A percentile compares a stretch with the other conserved stretches of the same genome.
Evolutionary conservation across 2,888 invertebrate species (phyloP).

Genomic region (Cantharis flavilabris): DNA sequence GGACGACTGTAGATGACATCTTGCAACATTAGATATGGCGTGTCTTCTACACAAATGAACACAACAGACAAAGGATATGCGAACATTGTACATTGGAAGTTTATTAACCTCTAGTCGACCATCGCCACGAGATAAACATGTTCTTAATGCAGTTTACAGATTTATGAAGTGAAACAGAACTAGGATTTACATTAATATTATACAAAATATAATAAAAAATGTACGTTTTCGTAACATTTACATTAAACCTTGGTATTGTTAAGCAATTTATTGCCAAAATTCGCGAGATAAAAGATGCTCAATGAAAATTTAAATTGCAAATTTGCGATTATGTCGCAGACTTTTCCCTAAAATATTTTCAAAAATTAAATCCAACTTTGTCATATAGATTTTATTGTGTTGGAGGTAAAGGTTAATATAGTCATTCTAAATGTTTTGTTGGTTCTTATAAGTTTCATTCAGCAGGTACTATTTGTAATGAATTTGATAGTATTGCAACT

Average conservation of each 20-base stretch:
- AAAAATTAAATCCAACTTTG: not conserved
- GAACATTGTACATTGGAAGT: conserved; percentile 18
- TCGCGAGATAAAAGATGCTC: not conserved
- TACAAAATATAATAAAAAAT: not conserved
- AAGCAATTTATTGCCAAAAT: not conserved
- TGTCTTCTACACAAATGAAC: conserved; percentile 29
- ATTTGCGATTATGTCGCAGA: not conserved
- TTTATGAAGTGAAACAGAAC: conserved; percentile 13
- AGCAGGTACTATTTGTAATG: not conserved
- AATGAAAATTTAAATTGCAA: not conserved
- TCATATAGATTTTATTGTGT: not conserved
- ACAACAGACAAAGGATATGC: conserved; percentile 26
- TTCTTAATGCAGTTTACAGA: conserved; percentile 28
- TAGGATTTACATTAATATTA: conserved; percentile 1
- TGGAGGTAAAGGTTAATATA: not conserved
- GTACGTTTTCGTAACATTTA: not conserved
- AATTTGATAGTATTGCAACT: not conserved
- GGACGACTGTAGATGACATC: conserved; percentile 20
- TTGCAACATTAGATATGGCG: conserved; percentile 22
- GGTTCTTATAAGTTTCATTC: too few species aligned
- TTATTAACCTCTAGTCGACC: conserved; percentile 23
- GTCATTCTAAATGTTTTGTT: too few species aligned
- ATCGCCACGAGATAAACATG: conserved; percentile 24
- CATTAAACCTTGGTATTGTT: not conserved
- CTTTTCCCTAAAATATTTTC: not conserved